Evolutionary conservation across 1,140 invertebrate genomes (phyloP).

Genomic region (Drosophila watanabei): DNA sequence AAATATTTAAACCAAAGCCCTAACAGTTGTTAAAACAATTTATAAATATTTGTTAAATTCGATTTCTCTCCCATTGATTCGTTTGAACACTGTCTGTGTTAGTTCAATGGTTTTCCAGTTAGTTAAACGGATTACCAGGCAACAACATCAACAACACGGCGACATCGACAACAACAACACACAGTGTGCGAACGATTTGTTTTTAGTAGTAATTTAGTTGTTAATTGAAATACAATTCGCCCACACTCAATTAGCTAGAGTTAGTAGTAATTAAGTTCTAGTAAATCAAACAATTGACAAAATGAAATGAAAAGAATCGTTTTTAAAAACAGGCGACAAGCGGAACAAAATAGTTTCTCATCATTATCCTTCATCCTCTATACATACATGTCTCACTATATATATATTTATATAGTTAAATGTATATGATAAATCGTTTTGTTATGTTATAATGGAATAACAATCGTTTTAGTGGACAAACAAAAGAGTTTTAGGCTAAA

Average conservation of each 20-base stretch:
- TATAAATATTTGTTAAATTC: background rate
- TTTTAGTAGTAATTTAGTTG: constrained; percentile 39
- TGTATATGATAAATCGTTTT: constrained; percentile 41
- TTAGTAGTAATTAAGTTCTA: constrained; percentile 68
- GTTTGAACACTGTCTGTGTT: constrained; percentile 2
- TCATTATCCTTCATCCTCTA: constrained; percentile 53
- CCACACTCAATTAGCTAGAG: constrained; percentile 64
- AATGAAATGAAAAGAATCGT: constrained; percentile 61
- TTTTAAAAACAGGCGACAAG: constrained; percentile 85
- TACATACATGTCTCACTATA: constrained; percentile 38
- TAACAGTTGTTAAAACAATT: background rate
- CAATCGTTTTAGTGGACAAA: constrained; percentile 50
- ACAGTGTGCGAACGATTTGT: constrained; percentile 46
- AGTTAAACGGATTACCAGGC: constrained; percentile 61
- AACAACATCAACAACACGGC: constrained; percentile 40
- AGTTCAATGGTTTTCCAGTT: constrained; percentile 57
- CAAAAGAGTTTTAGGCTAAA: constrained; percentile 27
- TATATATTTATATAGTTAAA: constrained; percentile 23
- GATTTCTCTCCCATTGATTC: background rate
- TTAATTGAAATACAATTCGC: constrained; percentile 50
- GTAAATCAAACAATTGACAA: constrained; percentile 56
- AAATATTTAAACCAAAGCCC: background rate
- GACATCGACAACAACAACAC: constrained; percentile 39
- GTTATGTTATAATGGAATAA: constrained; percentile 38
- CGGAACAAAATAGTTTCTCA: constrained; percentile 85